Conservation (phyloP, 2,797 vertebrate species). For the Erpetoichthys calabaricus region DNA sequence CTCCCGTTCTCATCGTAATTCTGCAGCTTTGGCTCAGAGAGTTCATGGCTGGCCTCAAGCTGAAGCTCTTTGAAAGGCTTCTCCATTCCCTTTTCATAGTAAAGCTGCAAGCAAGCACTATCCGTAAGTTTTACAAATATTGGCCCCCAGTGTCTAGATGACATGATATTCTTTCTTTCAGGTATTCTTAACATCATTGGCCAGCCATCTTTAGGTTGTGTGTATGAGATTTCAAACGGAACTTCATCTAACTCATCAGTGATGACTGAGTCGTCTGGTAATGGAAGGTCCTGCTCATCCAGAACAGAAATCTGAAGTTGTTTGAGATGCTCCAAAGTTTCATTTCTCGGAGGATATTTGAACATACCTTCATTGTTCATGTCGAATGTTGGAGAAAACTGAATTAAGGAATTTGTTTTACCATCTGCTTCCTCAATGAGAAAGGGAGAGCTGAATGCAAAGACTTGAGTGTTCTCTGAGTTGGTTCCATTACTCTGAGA, state of each 20-base stretch:
- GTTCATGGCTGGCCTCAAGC: slow-evolving; percentile 58
- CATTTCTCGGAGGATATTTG: slow-evolving; percentile 30
- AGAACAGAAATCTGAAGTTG: slow-evolving; percentile 58
- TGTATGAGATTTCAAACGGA: slow-evolving; percentile 29
- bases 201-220: slow-evolving; percentile 60
- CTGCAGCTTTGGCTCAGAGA: slow-evolving; percentile 69
- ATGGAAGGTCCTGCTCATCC: slow-evolving; percentile 30
- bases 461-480: slow-evolving; percentile 2
- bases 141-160: slow-evolving; percentile 78
- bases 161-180: slow-evolving; percentile 85
- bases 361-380: slow-evolving; percentile 38
- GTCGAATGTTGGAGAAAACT: slow-evolving; percentile 47
- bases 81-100: slow-evolving; percentile 71
- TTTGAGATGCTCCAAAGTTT: slow-evolving; percentile 57
- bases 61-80: slow-evolving; percentile 71
- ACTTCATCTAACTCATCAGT: slow-evolving; percentile 30
- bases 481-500: slow-evolving; percentile 12
- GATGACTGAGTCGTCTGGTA: slow-evolving; percentile 49
- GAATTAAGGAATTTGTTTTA: slow-evolving; percentile 50
- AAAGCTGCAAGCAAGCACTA: slow-evolving; percentile 53
- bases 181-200: slow-evolving; percentile 78
- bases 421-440: slow-evolving; percentile 31
- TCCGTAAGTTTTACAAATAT: slow-evolving; percentile 62
- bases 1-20: slow-evolving; percentile 68
- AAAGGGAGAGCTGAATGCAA: slow-evolving; percentile 28